Percentiles rank a stretch among this genome's conserved stretches.
phyloP scores from a whole-genome alignment of 2,888 invertebrate species.

The Caenorhabditis doughertyi region DNA sequence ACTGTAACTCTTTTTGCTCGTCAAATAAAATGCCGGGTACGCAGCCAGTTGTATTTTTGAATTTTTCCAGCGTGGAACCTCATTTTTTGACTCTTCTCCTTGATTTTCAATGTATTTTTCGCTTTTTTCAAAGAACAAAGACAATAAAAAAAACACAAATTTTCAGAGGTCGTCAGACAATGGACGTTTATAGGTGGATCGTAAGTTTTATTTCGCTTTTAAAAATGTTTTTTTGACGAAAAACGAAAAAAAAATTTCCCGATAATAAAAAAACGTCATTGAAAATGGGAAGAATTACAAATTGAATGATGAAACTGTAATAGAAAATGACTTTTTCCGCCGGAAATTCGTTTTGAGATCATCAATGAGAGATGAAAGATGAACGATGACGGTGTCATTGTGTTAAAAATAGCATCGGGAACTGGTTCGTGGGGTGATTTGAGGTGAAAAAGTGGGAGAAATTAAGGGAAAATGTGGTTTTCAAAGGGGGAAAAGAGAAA shows the following conservation, averaged over 20 bases:
- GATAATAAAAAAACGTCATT: not conserved
- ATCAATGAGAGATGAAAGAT: too few species aligned
- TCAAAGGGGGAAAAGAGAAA: too few species aligned
- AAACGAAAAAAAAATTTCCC: not conserved
- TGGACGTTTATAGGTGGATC: slow-evolving; percentile 19
- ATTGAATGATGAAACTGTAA: too few species aligned
- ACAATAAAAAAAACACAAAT: not conserved
- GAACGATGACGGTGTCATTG: too few species aligned
- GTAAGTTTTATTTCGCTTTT: slow-evolving; percentile 28
- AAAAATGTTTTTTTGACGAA: not conserved
- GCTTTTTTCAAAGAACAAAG: not conserved
- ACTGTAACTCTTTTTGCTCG: slow-evolving; percentile 9
- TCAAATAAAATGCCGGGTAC: not conserved
- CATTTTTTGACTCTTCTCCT: not conserved
- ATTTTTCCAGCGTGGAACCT: not conserved
- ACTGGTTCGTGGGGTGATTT: too few species aligned
- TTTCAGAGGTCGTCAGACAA: slow-evolving; percentile 7
- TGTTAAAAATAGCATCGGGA: too few species aligned
- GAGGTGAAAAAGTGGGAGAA: too few species aligned
- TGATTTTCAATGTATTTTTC: not conserved
- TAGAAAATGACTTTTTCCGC: too few species aligned
- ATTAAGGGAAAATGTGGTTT: too few species aligned
- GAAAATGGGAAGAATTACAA: not conserved
- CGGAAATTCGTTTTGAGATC: too few species aligned
- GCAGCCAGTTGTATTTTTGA: not conserved